phyloP scores from a whole-genome alignment of 2,797 vertebrate species.

The Lutjanus campechanus region DNA sequence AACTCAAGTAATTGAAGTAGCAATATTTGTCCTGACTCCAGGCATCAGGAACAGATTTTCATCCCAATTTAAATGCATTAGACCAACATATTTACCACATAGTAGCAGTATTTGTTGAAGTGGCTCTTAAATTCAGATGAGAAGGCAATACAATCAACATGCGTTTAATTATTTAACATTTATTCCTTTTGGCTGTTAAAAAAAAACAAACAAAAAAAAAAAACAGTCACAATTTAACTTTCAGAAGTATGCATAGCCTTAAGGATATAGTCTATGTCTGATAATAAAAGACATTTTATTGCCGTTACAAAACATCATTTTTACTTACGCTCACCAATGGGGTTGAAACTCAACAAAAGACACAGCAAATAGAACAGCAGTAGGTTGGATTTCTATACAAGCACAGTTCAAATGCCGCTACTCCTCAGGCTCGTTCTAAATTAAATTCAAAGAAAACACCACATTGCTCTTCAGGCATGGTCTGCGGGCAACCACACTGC shows the following conservation, averaged over 20 bases:
- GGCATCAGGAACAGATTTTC: constrained; percentile 33
- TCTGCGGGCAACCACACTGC: neutral
- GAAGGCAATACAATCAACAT: constrained; percentile 31
- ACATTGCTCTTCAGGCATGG: constrained; percentile 4
- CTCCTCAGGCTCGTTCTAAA: neutral
- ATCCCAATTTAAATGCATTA: constrained; percentile 47
- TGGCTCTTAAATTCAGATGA: constrained; percentile 32
- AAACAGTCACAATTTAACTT: constrained; percentile 25
- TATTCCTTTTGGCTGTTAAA: constrained; percentile 32
- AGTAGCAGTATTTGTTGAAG: constrained; percentile 30
- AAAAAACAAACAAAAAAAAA: too few relatives aligned
- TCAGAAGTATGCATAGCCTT: constrained; percentile 7
- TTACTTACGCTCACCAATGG: constrained; percentile 12
- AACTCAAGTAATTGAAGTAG: constrained; percentile 40
- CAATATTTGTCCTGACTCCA: constrained; percentile 51
- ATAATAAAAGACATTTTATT: constrained; percentile 33
- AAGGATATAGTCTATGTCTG: constrained; percentile 1
- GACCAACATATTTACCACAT: constrained; percentile 37
- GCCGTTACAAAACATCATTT: constrained; percentile 10
- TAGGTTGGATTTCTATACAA: constrained; percentile 24
- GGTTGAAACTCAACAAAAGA: neutral
- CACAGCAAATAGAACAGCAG: constrained; percentile 10
- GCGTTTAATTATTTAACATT: constrained; percentile 39
- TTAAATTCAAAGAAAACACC: constrained; percentile 22
- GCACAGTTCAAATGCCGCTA: neutral